A percentile compares a stretch with the other conserved stretches of the same genome.
Conservation (phyloP, 1,140 invertebrate genomes). For the Eumaeus atala region DNA sequence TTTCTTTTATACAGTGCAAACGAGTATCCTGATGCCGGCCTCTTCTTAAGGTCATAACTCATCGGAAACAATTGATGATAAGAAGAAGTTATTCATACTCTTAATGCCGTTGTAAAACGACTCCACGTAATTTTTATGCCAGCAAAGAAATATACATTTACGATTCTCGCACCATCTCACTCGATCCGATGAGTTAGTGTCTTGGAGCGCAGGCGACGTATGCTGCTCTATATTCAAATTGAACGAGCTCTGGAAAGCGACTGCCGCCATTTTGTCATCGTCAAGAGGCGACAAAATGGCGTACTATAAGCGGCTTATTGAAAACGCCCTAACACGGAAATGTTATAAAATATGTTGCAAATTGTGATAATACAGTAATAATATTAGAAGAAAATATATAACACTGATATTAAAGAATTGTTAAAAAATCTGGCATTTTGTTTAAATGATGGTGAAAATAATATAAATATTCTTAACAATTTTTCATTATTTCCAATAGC, state of each 20-base stretch:
- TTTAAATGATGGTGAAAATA: too few species aligned
- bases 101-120: not conserved
- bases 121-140: slow-evolving; percentile 36
- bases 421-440: too few species aligned
- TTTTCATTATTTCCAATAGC: too few species aligned
- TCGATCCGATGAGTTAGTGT: slow-evolving; percentile 71
- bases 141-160: slow-evolving; percentile 65
- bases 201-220: slow-evolving; percentile 62
- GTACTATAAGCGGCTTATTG: slow-evolving; percentile 52
- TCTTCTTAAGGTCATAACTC: too few species aligned
- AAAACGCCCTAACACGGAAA: slow-evolving; percentile 42
- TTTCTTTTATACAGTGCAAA: too few species aligned
- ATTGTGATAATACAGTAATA: not conserved
- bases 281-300: slow-evolving; percentile 58
- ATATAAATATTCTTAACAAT: too few species aligned
- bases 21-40: too few species aligned
- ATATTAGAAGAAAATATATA: too few species aligned
- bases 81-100: not conserved
- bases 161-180: slow-evolving; percentile 64
- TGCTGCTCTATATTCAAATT: slow-evolving; percentile 73
- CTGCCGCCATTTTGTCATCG: slow-evolving; percentile 65
- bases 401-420: too few species aligned
- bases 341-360: slow-evolving; percentile 21
- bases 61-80: too few species aligned
- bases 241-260: slow-evolving; percentile 48